Conservation (phyloP, 2,797 vertebrate species). For the Pseudopleuronectes americanus region DNA sequence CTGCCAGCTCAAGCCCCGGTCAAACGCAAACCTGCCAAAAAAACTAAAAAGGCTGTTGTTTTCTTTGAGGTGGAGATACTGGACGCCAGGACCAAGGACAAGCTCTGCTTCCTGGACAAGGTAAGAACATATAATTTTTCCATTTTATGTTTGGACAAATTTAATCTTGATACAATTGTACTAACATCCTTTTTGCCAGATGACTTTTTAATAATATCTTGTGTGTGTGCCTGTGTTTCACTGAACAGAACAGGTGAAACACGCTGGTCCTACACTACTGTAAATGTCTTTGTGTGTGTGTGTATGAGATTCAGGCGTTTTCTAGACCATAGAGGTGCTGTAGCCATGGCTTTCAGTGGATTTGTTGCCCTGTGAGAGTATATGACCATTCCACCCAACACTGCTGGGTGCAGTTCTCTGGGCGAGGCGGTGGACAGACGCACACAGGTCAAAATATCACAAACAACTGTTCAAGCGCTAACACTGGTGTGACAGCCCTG, state of each 20-base stretch:
- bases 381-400: slow-evolving; percentile 28
- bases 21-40: slow-evolving; percentile 87
- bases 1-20: slow-evolving; percentile 29
- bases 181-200: background rate
- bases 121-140: slow-evolving; percentile 71
- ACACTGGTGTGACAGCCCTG: background rate
- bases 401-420: slow-evolving; percentile 19
- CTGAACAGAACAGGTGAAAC: slow-evolving; percentile 29
- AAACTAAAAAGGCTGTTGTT: slow-evolving; percentile 92
- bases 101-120: slow-evolving; percentile 98
- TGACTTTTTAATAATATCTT: background rate
- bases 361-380: background rate
- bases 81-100: slow-evolving; percentile 94
- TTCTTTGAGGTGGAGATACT: slow-evolving; percentile 99
- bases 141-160: background rate
- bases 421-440: background rate
- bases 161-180: background rate
- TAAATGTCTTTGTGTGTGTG: slow-evolving; percentile 26
- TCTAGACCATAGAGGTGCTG: slow-evolving; percentile 33
- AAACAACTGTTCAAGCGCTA: background rate
- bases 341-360: slow-evolving; percentile 5
- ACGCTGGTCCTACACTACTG: slow-evolving; percentile 1
- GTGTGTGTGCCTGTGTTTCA: slow-evolving; percentile 10
- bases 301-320: slow-evolving; percentile 25
- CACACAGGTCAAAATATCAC: background rate